Percentiles rank a stretch among this genome's conserved stretches.
phyloP scores from a whole-genome alignment of 2,113 vertebrate species.

The Lathamus discolor region DNA sequence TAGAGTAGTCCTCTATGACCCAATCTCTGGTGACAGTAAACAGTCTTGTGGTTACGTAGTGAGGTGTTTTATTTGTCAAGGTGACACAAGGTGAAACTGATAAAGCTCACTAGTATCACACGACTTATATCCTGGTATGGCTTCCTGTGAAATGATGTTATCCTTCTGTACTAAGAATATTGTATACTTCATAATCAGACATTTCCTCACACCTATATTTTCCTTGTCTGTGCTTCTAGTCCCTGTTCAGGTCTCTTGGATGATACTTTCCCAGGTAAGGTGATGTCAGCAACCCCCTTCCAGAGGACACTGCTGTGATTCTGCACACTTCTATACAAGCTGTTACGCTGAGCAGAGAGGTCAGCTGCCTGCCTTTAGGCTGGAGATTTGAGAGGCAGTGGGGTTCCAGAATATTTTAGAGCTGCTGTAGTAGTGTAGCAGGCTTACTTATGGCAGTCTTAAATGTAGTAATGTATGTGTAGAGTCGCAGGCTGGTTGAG shows the following conservation, averaged over 20 bases:
- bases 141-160: accelerated
- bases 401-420: neutral
- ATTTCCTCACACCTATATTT: neutral
- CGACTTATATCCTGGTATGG: neutral
- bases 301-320: neutral
- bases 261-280: neutral
- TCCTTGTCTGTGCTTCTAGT: neutral
- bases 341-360: neutral
- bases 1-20: neutral
- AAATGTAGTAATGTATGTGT: neutral
- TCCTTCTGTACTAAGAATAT: neutral
- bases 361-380: neutral
- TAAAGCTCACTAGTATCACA: neutral
- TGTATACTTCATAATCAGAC: neutral
- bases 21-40: neutral
- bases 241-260: neutral
- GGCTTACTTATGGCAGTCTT: neutral
- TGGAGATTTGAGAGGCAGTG: neutral
- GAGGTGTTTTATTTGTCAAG: neutral
- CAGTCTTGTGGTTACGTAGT: accelerated
- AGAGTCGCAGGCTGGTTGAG: neutral
- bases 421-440: neutral
- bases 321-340: accelerated
- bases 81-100: neutral
- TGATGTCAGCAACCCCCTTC: neutral